Evolutionary conservation across 1,140 invertebrate genomes (phyloP), one percentile per base, ranked within the genome.

Genomic region (Halyomorpha halys): DNA sequence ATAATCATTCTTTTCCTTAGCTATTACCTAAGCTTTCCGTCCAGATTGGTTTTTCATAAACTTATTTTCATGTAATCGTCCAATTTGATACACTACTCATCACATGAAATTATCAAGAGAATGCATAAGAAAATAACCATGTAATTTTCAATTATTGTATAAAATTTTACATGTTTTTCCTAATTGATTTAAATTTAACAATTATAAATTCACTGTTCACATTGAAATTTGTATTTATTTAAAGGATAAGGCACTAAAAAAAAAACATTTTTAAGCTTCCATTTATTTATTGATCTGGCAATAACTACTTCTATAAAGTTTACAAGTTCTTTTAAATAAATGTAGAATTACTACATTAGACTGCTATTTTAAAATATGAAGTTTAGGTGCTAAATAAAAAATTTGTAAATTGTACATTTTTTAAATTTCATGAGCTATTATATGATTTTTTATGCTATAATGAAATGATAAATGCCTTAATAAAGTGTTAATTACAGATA

Each of bases 381-480:
- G 53, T 56, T 49, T 56, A 56, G 53, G 53, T 56, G 53, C 53
- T 23, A 56, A n/a, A n/a, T n/a, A n/a, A 23, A 56, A 56, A 6
- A 23, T 56, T 56, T 56, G 53, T 56, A 56, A 23, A 23, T 23
- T 56, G 53, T 56, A 21, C 23, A 23, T 56, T 16, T 25, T 23
- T 21, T 27, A 25, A 56, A 56, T 23, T 25, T 23, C 15, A 56
- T 25, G 23, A 49, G 14, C 15, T 23, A 23, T 56, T 21, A 23
- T 56, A 23, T 56, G 9, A 9, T 56, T 56, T 56, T 56, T 25
- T 23, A 56, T 49, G 47, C 53, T 23, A 16, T 56, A 56, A 56
- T 39, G 34, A 8, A 56, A 56, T 5, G 23, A 56, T 19, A 23
- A 56, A 56, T 56, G 53, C 53, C 53, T 56, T 56, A 56, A 23